Percentiles rank a stretch among this genome's conserved stretches.
Evolutionary conservation across 2,797 vertebrate genomes (phyloP).

Genomic region (Orestias chungarensis): DNA sequence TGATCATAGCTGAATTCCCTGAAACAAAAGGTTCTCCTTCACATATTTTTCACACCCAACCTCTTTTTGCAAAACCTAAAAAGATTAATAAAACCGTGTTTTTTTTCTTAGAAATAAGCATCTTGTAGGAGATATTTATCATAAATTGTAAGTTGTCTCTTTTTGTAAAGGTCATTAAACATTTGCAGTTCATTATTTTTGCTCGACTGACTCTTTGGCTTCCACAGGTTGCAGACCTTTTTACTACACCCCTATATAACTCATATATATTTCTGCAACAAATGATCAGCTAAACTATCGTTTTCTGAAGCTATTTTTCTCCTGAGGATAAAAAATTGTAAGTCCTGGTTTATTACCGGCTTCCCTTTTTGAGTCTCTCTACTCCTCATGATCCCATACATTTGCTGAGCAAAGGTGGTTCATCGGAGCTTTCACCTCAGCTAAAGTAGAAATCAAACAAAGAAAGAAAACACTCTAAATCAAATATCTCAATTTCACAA

Average conservation of each 20-base stretch:
- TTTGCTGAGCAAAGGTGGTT: slow-evolving; percentile 1
- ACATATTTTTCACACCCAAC: neutral
- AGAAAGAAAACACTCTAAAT: neutral
- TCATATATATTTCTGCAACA: slow-evolving; percentile 21
- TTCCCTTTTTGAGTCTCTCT: slow-evolving; percentile 7
- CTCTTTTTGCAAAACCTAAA: neutral
- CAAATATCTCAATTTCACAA: neutral
- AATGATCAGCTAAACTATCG: slow-evolving; percentile 33
- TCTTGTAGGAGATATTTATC: neutral
- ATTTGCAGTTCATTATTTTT: neutral
- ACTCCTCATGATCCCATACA: neutral
- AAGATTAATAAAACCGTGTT: neutral
- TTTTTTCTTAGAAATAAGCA: neutral
- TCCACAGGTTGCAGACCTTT: neutral
- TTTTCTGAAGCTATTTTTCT: slow-evolving; percentile 23
- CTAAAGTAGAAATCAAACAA: neutral
- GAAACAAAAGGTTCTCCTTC: no score
- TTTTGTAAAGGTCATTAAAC: neutral
- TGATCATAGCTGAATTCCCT: no score
- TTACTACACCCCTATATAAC: neutral
- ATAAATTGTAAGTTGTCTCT: neutral
- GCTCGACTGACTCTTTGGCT: neutral
- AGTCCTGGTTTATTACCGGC: slow-evolving; percentile 2
- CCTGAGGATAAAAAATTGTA: slow-evolving; percentile 18
- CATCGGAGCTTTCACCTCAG: neutral